Base-by-base conservation (phyloP, 2,797 vertebrate species). In the Tauraco hartlaubi region DNA sequence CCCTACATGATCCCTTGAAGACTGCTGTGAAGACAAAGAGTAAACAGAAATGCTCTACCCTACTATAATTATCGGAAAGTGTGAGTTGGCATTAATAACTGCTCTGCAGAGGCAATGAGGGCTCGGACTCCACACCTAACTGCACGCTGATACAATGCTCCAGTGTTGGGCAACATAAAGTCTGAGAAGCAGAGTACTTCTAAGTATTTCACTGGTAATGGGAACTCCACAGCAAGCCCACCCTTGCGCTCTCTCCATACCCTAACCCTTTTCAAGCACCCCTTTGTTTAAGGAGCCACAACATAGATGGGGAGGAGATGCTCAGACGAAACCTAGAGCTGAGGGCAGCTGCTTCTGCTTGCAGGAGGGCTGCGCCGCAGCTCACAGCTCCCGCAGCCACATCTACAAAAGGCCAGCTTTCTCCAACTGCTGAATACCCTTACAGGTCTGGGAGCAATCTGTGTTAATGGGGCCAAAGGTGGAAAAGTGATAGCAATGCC, bases 301-400 rank as follows among this genome's bases (percentile, higher is more conserved):
- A 52, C 72, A 20, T 64, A 88, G 72, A 54, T 10, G 41, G 46
- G 19, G 44, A 83, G 66, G 71, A 79, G 62, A 68, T n/a, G 78
- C 41, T 88, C 44, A 43, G 63, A 26, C 0, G 2, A 59, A 89
- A 54, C 12, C 21, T 41, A 3, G 2, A 0, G 0, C 14, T 18
- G 31, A 59, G 41, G 61, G 54, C 29, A 74, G 26, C 28, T 67
- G 22, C 78, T 48, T 19, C 15, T 26, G 41, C 4, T 80, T 80
- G 61, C 7, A 6, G 35, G 16, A 94, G 52, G 0, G 0, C 39
- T 0, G 0, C 28, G 79, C 41, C 2, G 0, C 76, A 80, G 77
- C 0, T 2, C 1, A 1, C 31, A 58, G 78, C 35, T 85, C 64
- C 64, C 67, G 48, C 61, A 71, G 29, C 17, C 43, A 13, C 29